Conservation (phyloP, 2,797 vertebrate genomes). For the Poecilia gillii region DNA sequence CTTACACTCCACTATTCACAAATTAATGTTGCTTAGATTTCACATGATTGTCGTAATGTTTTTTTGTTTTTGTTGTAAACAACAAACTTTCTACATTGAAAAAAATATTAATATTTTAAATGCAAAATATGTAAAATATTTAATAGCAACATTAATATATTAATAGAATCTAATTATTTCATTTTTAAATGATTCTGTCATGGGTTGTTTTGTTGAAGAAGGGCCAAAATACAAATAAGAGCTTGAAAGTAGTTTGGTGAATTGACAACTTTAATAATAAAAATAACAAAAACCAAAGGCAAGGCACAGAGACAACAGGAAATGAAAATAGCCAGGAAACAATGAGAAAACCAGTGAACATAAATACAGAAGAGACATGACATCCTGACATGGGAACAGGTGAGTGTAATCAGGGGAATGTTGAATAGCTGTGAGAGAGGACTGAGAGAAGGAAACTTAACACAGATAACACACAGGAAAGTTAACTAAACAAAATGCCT, state of each 20-base stretch:
- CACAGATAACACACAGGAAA: background rate
- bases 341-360: background rate
- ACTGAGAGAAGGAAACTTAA: background rate
- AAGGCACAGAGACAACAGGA: background rate
- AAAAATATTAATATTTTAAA: too few relatives aligned
- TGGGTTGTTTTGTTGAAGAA: background rate
- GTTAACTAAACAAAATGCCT: background rate
- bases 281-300: background rate
- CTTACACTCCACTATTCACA: background rate
- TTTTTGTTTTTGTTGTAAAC: too few relatives aligned
- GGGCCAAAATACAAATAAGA: background rate
- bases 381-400: background rate
- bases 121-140: too few relatives aligned
- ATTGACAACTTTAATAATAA: background rate
- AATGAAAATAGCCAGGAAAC: background rate
- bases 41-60: background rate
- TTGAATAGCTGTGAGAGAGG: background rate
- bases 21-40: background rate
- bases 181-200: background rate
- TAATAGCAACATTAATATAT: too few relatives aligned
- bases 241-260: background rate
- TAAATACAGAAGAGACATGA: background rate
- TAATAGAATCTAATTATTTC: too few relatives aligned
- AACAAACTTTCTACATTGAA: too few relatives aligned
- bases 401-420: background rate